phyloP scores from a whole-genome alignment of 2,888 invertebrate genomes.

The Sturmia bella region DNA sequence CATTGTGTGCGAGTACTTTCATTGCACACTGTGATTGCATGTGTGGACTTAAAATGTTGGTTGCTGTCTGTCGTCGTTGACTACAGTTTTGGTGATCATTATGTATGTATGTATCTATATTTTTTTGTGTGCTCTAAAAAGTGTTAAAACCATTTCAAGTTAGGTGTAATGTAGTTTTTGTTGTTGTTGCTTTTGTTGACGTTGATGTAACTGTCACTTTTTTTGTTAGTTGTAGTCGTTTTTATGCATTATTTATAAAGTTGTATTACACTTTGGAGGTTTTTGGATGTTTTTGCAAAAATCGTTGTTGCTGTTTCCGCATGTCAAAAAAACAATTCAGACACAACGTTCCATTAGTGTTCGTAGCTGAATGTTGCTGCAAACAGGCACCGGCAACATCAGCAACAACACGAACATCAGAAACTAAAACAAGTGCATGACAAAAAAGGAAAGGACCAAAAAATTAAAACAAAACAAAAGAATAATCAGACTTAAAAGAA shows the following conservation, averaged over 20 bases:
- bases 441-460: not conserved
- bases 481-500: conserved; percentile 13
- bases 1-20: not conserved
- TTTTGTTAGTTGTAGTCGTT: conserved; percentile 57
- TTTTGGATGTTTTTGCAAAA: conserved; percentile 62
- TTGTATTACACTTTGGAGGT: conserved; percentile 75
- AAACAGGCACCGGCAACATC: conserved; percentile 34
- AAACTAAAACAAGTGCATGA: conserved; percentile 25
- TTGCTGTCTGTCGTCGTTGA: conserved; percentile 5
- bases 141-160: conserved; percentile 63
- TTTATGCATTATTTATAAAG: conserved; percentile 75
- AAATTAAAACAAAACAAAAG: not conserved
- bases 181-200: conserved; percentile 14
- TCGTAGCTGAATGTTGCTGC: conserved; percentile 3
- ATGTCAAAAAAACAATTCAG: conserved; percentile 46
- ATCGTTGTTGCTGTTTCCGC: conserved; percentile 40
- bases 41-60: conserved; percentile 6
- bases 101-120: not conserved
- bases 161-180: conserved; percentile 1
- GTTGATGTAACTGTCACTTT: conserved; percentile 35
- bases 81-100: conserved; percentile 22
- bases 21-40: conserved; percentile 2
- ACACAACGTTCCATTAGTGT: conserved; percentile 53
- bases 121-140: conserved; percentile 18
- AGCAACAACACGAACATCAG: conserved; percentile 18